Evolutionary conservation across 1,140 invertebrate species (phyloP).

Genomic region (Chrysomallon squamiferum): DNA sequence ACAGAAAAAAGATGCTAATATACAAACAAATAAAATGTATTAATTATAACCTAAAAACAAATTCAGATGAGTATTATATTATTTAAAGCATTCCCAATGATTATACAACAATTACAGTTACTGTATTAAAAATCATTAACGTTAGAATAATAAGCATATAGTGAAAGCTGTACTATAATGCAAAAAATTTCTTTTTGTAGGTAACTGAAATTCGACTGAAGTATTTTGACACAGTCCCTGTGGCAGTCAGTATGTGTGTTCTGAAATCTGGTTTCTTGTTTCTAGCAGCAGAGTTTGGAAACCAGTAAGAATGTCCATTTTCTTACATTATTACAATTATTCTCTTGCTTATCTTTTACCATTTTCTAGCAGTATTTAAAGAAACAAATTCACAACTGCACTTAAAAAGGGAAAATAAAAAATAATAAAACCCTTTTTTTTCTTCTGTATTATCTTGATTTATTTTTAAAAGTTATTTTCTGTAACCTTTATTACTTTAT

Average conservation of each 20-base stretch:
- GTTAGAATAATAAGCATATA: no score
- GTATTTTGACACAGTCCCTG: constrained; percentile 99
- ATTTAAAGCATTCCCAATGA: no score
- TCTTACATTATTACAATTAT: background rate
- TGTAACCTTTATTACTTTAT: no score
- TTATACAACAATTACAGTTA: no score
- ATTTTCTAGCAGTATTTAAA: background rate
- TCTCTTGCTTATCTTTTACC: background rate
- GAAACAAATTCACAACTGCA: background rate
- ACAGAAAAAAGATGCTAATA: no score
- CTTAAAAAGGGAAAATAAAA: background rate
- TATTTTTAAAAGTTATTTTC: no score
- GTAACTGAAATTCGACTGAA: constrained; percentile 98
- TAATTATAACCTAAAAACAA: no score
- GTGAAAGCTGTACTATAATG: no score
- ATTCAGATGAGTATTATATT: no score
- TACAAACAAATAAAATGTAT: no score
- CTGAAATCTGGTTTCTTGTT: constrained; percentile 99
- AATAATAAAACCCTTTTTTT: background rate
- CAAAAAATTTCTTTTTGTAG: constrained; percentile 42
- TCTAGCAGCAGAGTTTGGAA: constrained; percentile 98
- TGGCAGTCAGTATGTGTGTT: constrained; percentile 95
- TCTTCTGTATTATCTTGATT: no score
- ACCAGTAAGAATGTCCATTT: constrained; percentile 99
- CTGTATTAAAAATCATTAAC: no score